Evolutionary conservation across 2,797 vertebrate genomes (phyloP), one percentile per base, ranked within the genome.

Genomic region (Kryptolebias ocellatus): DNA sequence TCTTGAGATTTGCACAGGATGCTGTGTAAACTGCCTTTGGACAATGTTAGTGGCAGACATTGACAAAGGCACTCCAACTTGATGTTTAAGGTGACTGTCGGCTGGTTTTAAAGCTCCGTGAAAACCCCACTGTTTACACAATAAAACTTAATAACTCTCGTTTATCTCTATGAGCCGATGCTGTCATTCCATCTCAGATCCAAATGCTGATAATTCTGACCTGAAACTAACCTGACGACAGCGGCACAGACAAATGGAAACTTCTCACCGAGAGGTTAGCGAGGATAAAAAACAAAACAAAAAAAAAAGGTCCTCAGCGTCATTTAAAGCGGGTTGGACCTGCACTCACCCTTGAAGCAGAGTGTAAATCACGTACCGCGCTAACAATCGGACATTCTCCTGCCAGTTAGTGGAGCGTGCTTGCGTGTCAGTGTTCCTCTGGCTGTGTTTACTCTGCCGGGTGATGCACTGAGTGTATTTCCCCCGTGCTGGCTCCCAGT

Each of bases 301-400:
- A 24, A 24, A 1, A 24, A 87, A 89, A 87, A 81, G 31, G 76
- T 81, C 73, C 72, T 76, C 79, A 17, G 78, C 74, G 80, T 88
- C 81, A 86, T 80, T 91, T 74, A 65, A 81, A 91, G 79, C 81
- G 71, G 54, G 79, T 79, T 84, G 84, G 87, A 92, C 85, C 85
- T 57, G 80, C 76, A 59, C 74, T 92, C 87, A 89, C 82, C 89
- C 84, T 87, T 83, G 64, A 88, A 84, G 80, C 63, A 2, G 66
- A 73, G 79, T 78, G 85, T 93, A 93, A 94, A 93, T 93, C 90
- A 92, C 81, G 78, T 64, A 83, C 79, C 4, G 66, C 73, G 79
- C 80, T 83, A 87, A 86, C 88, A 91, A 87, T 89, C 83, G 72
- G 72, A 53, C 69, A 27, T 78, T 80, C 89, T 87, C 65, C 83